These are phyloP conservation scores for Lamellibrachia columna DNA, from an alignment of 2,888 invertebrate species.

Conservation along the genomic window DNA sequence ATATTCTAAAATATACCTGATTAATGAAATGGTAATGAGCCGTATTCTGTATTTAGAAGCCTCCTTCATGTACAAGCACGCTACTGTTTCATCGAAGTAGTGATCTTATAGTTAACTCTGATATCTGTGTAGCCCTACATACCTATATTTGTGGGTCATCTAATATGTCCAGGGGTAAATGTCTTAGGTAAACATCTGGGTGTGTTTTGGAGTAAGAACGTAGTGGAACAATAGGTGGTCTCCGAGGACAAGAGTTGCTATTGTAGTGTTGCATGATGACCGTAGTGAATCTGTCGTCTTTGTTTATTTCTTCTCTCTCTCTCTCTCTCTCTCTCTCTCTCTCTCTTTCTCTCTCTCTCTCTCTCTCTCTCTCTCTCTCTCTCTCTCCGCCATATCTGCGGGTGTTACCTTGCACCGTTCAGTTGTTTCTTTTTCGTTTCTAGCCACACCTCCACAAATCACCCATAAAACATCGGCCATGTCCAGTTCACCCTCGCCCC, in stretches of 20 bases:
- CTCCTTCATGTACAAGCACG: no score
- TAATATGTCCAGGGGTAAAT: no score
- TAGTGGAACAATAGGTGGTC: neutral
- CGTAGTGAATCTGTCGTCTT: neutral
- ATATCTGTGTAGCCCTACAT: no score
- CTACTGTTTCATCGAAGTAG: no score
- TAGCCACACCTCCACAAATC: conserved; percentile 14
- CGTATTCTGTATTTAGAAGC: no score
- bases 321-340: neutral
- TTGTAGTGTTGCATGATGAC: neutral
- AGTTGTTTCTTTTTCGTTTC: conserved; percentile 11
- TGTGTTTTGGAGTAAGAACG: neutral
- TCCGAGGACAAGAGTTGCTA: neutral
- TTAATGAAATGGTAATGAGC: no score
- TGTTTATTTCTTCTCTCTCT: neutral
- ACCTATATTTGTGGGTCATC: no score
- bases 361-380: neutral
- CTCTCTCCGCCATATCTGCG: neutral
- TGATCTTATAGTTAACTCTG: no score
- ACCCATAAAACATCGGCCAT: conserved; percentile 16
- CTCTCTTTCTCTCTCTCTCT: no score
- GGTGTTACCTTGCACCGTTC: neutral
- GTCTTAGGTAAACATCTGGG: neutral
- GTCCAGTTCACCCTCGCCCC: neutral
- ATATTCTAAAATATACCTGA: no score